Evolutionary conservation across 2,888 invertebrate species (phyloP).

Genomic region (Lithophane semibrunnea): DNA sequence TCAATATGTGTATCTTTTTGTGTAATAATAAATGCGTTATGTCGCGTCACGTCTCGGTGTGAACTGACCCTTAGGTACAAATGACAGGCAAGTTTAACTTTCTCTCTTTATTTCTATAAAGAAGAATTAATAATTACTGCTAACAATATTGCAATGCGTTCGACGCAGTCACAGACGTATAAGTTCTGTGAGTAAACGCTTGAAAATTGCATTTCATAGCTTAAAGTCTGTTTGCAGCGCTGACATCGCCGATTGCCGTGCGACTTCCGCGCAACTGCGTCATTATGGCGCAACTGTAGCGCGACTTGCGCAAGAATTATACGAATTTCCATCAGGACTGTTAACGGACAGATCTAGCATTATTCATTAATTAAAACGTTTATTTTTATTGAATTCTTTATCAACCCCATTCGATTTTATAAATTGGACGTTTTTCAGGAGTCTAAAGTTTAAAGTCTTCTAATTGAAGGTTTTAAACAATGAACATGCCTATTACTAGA

Average conservation of each 20-base stretch:
- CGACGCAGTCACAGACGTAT: constrained; percentile 32
- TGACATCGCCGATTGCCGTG: not conserved
- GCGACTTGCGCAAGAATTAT: not conserved
- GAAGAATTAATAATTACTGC: constrained; percentile 41
- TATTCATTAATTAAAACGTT: constrained; percentile 20
- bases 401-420: constrained; percentile 10
- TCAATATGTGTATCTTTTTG: no score
- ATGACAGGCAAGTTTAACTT: constrained; percentile 48
- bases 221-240: constrained; percentile 16
- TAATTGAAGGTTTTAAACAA: constrained; percentile 20
- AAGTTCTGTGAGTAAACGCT: constrained; percentile 19
- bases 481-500: constrained; percentile 18
- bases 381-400: not conserved
- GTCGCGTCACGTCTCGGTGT: no score
- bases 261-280: not conserved
- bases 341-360: constrained; percentile 5
- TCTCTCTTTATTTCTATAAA: constrained; percentile 61
- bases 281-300: not conserved
- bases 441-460: no score
- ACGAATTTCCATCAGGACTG: constrained; percentile 4
- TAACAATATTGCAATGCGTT: constrained; percentile 54
- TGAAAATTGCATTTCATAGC: constrained; percentile 37
- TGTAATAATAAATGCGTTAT: no score
- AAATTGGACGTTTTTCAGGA: constrained; percentile 45
- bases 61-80: constrained; percentile 5